These are phyloP conservation scores for Paradisaea rubra DNA, from an alignment of 2,113 vertebrate species.

Conservation along the genomic window DNA sequence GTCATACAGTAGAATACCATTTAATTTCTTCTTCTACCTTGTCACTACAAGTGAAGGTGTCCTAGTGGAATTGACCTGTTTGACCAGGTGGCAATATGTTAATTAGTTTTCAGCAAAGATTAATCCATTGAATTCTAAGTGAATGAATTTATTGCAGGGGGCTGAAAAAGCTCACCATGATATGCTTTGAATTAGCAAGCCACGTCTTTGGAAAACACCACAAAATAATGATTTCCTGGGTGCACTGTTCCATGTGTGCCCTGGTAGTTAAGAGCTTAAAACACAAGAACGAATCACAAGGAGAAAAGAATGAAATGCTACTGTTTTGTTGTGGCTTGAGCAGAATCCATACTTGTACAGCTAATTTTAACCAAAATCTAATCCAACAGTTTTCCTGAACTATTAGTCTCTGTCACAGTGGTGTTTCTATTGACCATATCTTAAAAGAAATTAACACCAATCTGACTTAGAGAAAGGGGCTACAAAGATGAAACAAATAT, in stretches of 20 bases:
- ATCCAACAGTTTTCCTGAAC: neutral
- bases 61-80: slow-evolving; percentile 8
- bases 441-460: neutral
- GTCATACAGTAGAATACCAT: neutral
- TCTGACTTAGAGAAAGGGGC: neutral
- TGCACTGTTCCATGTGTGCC: neutral
- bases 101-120: slow-evolving; percentile 39
- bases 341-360: neutral
- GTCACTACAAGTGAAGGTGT: neutral
- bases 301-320: neutral
- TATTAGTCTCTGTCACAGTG: neutral
- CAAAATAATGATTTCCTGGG: neutral
- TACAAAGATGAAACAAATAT: neutral
- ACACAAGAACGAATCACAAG: neutral
- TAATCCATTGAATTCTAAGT: neutral
- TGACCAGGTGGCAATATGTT: neutral
- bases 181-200: neutral
- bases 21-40: neutral
- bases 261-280: neutral
- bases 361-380: neutral
- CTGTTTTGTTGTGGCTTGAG: neutral
- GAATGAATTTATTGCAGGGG: neutral
- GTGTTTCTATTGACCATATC: neutral
- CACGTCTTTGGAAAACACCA: neutral
- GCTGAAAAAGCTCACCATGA: neutral